A percentile compares a stretch with the other conserved stretches of the same genome.
phyloP scores from a whole-genome alignment of 2,797 vertebrate species.

The Meda fulgida region DNA sequence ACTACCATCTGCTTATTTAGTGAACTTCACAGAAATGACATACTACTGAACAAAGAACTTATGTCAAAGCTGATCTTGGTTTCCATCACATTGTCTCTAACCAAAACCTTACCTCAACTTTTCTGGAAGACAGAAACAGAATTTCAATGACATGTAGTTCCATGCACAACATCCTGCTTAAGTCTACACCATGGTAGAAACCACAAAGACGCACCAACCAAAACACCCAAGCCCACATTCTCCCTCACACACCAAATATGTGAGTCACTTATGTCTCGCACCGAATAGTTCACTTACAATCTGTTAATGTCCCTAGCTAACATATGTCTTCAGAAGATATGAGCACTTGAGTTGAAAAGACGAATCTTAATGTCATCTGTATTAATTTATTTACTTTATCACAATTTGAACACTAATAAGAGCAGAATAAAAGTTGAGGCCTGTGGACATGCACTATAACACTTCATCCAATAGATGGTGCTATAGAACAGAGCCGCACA shows the following conservation, averaged over 20 bases:
- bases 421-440: neutral
- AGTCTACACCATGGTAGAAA: constrained; percentile 41
- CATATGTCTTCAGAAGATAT: neutral
- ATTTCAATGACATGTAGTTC: constrained; percentile 2
- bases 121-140: constrained; percentile 3
- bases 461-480: constrained; percentile 60
- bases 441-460: neutral
- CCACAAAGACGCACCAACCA: constrained; percentile 10
- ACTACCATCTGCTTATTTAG: neutral
- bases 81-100: neutral
- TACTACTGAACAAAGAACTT: neutral
- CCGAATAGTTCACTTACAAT: neutral
- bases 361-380: neutral
- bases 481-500: constrained; percentile 36
- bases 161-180: constrained; percentile 63
- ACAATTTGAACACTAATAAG: neutral
- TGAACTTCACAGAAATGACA: neutral
- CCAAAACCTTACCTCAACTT: neutral
- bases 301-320: neutral
- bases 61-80: neutral
- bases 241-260: neutral
- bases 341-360: neutral
- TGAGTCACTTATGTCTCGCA: neutral
- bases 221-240: neutral
- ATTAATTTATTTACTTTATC: neutral